Base-by-base conservation (phyloP, 2,888 invertebrate genomes). In the Phyllotreta striolata region DNA sequence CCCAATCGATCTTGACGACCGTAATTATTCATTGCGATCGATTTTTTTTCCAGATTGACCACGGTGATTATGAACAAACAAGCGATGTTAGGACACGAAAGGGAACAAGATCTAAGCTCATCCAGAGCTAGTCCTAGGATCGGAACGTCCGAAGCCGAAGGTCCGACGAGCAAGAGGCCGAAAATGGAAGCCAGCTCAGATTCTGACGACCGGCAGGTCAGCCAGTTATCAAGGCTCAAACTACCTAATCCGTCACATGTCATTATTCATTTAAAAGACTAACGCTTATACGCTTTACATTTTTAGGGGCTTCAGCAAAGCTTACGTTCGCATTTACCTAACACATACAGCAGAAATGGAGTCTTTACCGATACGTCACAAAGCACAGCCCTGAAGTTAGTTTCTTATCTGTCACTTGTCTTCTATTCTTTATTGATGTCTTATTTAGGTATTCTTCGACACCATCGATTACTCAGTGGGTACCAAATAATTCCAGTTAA, bases 151-250 rank as follows among this genome's bases (percentile, higher is more conserved):
- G 70, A 72, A 46, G 66, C 68, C 24, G 79, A 76, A 52, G 72
- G 73, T 37, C 72, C 72, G 24, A 46, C 70, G 9, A 67, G 71
- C 24, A 81, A 81, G 72, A 73, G 76, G 65, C 74, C 77, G 37
- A 80, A 79, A 73, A 59, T 78, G 49, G 80, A 80, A 58, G 67
- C 70, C n/a, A 75, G 72, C 60, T 73, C 72, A n/a, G 80, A 79
- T 62, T 73, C 71, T 12, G 78, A 78, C 69, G 80, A 80, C 66
- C 80, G 80, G 72, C 81, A 80, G 80, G 80, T 81, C 80, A 80
- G 81, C 78, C 78, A 78, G 73, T 67, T 70, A 62, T 70, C 73
- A 66, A 72, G 74, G 71, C 72, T 71, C 70, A 74, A 71, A 66
- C 70, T 68, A 49, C 63, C 69, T 55, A 55, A 70, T 41, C 72